Evolutionary conservation across 2,113 vertebrate species (phyloP).

Genomic region (Petrocephalus microphthalmus): DNA sequence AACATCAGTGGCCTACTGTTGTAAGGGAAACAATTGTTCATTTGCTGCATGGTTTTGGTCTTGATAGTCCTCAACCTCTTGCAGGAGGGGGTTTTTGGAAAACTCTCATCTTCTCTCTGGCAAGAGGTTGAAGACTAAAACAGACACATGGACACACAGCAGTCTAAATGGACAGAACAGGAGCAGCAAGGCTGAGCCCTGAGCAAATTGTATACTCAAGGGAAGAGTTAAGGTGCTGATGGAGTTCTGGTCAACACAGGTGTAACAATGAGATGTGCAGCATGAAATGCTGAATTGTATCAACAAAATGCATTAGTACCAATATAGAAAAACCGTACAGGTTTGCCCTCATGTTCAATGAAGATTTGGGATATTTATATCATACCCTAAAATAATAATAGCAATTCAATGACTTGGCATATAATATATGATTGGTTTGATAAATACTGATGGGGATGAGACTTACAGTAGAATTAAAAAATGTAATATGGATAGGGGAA

Average conservation of each 20-base stretch:
- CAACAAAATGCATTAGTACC: not conserved
- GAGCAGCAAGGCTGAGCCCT: not conserved
- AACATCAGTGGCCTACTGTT: not conserved
- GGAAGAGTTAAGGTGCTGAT: not conserved
- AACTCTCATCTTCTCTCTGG: not conserved
- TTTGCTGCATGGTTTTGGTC: not conserved
- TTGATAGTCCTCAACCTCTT: not conserved
- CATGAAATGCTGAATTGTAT: not conserved
- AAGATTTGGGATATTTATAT: not conserved
- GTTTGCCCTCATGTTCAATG: not conserved
- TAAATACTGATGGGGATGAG: not conserved
- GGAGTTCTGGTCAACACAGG: not conserved
- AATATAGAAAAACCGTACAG: not conserved
- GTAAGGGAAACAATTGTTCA: not conserved
- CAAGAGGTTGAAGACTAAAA: not conserved
- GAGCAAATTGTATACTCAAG: not conserved
- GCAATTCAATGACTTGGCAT: not conserved
- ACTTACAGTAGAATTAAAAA: not conserved
- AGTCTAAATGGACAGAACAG: not conserved
- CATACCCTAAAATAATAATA: not conserved
- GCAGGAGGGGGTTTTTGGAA: not conserved
- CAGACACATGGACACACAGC: not conserved
- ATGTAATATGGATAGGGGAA: not conserved
- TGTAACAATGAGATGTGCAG: not conserved
- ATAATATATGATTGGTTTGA: not conserved